phyloP scores from a whole-genome alignment of 1,140 invertebrate species.

The Oryzaephilus surinamensis region DNA sequence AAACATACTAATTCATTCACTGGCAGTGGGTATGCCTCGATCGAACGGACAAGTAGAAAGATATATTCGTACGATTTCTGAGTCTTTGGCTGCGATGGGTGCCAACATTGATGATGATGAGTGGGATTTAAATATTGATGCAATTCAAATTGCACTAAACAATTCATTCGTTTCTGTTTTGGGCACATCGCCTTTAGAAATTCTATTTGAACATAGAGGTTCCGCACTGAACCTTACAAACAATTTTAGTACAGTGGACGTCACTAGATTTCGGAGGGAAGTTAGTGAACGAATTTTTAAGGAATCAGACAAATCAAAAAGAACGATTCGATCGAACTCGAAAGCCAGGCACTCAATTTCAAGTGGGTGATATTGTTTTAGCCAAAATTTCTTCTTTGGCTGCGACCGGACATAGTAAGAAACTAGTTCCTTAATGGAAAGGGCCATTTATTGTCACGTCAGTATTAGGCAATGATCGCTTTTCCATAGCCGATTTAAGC shows the following conservation, averaged over 20 bases:
- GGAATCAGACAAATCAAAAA: conserved; percentile 11
- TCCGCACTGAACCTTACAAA: neutral
- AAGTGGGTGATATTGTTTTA: conserved; percentile 11
- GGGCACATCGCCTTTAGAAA: conserved; percentile 9
- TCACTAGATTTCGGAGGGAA: conserved; percentile 6
- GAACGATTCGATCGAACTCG: conserved; percentile 6
- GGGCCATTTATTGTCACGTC: conserved; percentile 26
- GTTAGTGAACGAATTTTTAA: neutral
- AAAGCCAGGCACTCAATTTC: neutral
- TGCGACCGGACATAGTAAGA: conserved; percentile 10
- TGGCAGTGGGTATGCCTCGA: conserved; percentile 23
- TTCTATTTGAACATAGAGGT: conserved; percentile 10
- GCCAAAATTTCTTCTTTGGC: neutral
- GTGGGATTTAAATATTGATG: conserved; percentile 12
- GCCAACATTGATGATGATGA: conserved; percentile 5
- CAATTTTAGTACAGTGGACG: neutral
- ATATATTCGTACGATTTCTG: conserved; percentile 16
- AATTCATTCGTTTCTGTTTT: conserved; percentile 7
- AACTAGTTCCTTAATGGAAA: conserved; percentile 23
- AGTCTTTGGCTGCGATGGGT: conserved; percentile 17
- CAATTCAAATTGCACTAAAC: conserved; percentile 16
- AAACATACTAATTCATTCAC: conserved; percentile 16
- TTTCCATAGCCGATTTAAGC: too few relatives aligned
- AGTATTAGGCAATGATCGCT: conserved; percentile 25
- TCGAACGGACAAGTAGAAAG: conserved; percentile 26